A percentile compares a stretch with the other conserved stretches of the same genome.
Conservation (phyloP, 2,888 invertebrate species). For the Andrena hattorfiana region DNA sequence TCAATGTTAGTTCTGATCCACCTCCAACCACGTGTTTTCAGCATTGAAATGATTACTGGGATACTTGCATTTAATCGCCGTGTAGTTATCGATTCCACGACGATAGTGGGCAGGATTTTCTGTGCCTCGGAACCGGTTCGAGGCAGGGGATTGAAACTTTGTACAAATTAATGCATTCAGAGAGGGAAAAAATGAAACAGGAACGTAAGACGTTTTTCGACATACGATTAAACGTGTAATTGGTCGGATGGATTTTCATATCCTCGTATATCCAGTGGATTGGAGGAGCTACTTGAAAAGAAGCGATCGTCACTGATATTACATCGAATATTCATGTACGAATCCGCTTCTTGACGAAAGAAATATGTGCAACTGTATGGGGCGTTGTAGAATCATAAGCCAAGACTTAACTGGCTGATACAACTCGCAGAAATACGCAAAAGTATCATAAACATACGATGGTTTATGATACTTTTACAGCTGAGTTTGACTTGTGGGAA, state of each 20-base stretch:
- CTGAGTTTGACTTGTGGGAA: too few relatives aligned
- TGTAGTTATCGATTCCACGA: slow-evolving; percentile 14
- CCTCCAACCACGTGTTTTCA: neutral
- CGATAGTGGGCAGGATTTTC: slow-evolving; percentile 12
- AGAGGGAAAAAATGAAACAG: neutral
- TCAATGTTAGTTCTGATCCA: slow-evolving; percentile 11
- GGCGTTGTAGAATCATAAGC: too few relatives aligned
- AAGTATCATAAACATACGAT: too few relatives aligned
- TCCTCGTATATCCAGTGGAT: neutral
- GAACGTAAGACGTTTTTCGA: neutral
- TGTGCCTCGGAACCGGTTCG: slow-evolving; percentile 27
- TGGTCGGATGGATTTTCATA: neutral
- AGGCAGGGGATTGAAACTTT: slow-evolving; percentile 26
- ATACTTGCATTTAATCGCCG: slow-evolving; percentile 22
- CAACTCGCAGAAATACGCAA: too few relatives aligned
- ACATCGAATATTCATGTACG: neutral
- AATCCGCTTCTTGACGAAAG: too few relatives aligned
- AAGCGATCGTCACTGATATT: neutral
- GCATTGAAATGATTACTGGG: slow-evolving; percentile 8
- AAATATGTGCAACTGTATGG: too few relatives aligned
- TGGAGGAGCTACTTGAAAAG: neutral
- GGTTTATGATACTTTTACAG: too few relatives aligned
- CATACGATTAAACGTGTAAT: slow-evolving; percentile 13
- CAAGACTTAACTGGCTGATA: too few relatives aligned
- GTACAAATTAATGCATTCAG: slow-evolving; percentile 3